phyloP scores from a whole-genome alignment of 2,113 vertebrate genomes.

The Jacana jacana region DNA sequence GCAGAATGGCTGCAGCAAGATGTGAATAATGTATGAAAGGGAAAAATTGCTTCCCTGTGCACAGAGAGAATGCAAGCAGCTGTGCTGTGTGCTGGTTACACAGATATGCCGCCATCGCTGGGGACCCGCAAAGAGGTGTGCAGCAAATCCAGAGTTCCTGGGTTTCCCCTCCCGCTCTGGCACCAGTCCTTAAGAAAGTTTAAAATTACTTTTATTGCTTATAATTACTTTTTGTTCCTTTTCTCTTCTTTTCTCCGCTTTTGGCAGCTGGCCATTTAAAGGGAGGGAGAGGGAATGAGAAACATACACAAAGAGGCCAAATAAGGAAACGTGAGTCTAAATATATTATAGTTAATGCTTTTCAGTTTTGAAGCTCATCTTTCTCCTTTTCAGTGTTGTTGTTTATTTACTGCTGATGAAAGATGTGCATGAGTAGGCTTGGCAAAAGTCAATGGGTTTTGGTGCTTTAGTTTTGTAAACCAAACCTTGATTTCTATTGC shows the following conservation, averaged over 20 bases:
- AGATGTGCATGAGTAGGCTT: neutral
- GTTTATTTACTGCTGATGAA: neutral
- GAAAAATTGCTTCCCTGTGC: conserved; percentile 26
- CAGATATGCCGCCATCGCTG: neutral
- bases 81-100: conserved; percentile 15
- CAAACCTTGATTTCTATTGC: neutral
- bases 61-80: conserved; percentile 24
- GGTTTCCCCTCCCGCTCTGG: neutral
- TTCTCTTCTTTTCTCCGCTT: neutral
- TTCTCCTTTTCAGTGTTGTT: neutral
- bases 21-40: conserved; percentile 69
- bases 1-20: conserved; percentile 48
- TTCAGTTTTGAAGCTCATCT: neutral
- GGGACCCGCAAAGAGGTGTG: neutral
- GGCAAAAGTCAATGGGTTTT: neutral
- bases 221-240: conserved; percentile 53
- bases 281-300: neutral
- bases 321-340: neutral
- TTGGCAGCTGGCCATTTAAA: conserved; percentile 48
- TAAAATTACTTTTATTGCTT: conserved; percentile 21
- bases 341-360: neutral
- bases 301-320: neutral
- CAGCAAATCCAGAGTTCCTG: neutral
- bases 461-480: neutral
- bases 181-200: conserved; percentile 18